These are phyloP conservation scores for Mico argentatus DNA, from an alignment of 2,797 vertebrate genomes.

Conservation along the genomic window DNA sequence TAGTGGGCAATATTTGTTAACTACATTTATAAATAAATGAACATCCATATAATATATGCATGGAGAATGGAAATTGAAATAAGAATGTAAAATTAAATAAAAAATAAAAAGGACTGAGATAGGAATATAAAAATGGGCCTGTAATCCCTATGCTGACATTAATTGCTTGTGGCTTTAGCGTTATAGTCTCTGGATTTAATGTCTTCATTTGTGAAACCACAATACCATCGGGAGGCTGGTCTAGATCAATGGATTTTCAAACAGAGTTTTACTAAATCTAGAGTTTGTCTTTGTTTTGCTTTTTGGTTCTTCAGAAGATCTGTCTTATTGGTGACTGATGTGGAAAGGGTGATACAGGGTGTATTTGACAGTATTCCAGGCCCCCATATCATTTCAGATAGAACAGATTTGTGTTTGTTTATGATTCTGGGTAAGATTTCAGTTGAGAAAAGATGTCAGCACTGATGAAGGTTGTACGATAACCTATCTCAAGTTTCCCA, in stretches of 20 bases:
- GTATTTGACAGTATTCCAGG: neutral
- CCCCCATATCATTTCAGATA: neutral
- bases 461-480: neutral
- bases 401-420: neutral
- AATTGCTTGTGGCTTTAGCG: neutral
- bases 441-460: neutral
- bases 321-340: neutral
- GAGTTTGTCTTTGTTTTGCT: neutral
- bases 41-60: neutral
- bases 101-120: neutral
- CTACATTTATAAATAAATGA: slow-evolving; percentile 4
- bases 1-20: neutral
- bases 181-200: neutral
- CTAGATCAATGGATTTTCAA: neutral
- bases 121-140: neutral
- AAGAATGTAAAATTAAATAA: neutral
- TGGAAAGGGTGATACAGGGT: neutral
- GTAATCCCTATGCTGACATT: neutral
- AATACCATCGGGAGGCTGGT: neutral
- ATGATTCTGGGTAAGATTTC: neutral
- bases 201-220: neutral
- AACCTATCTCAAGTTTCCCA: neutral
- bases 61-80: neutral
- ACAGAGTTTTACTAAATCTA: neutral
- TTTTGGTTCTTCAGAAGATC: neutral